These are phyloP conservation scores for Sebastes itinus DNA, from an alignment of 2,797 vertebrate genomes.

Conservation along the genomic window DNA sequence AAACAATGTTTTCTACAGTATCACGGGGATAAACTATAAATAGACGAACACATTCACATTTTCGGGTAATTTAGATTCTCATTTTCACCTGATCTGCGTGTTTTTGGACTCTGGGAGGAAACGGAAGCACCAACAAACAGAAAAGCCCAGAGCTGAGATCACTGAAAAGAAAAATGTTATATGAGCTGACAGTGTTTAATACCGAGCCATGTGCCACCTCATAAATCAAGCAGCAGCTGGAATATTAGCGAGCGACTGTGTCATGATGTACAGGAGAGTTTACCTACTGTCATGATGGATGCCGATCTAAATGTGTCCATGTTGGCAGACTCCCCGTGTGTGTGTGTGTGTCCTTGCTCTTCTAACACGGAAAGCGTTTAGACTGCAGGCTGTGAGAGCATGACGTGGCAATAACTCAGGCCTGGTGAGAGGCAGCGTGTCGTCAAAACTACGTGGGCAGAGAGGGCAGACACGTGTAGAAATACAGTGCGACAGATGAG, in stretches of 20 bases:
- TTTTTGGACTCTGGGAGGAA: neutral
- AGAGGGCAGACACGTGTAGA: neutral
- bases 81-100: neutral
- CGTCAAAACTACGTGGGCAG: neutral
- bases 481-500: neutral
- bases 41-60: neutral
- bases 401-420: slow-evolving; percentile 20
- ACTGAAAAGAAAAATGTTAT: neutral
- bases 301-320: slow-evolving; percentile 15
- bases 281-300: slow-evolving; percentile 22
- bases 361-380: neutral
- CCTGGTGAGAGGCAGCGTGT: neutral
- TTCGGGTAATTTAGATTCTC: neutral
- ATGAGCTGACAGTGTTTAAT: slow-evolving; percentile 2
- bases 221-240: slow-evolving; percentile 32
- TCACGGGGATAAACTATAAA: neutral
- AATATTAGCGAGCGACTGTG: neutral
- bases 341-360: slow-evolving; percentile 15
- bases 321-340: slow-evolving; percentile 1
- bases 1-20: neutral
- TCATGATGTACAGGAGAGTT: neutral
- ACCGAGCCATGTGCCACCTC: neutral
- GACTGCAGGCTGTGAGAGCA: neutral
- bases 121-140: neutral
- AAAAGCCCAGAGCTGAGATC: neutral